phyloP scores from a whole-genome alignment of 64 coral and sea anemone genomes.

The Actinia equina region DNA sequence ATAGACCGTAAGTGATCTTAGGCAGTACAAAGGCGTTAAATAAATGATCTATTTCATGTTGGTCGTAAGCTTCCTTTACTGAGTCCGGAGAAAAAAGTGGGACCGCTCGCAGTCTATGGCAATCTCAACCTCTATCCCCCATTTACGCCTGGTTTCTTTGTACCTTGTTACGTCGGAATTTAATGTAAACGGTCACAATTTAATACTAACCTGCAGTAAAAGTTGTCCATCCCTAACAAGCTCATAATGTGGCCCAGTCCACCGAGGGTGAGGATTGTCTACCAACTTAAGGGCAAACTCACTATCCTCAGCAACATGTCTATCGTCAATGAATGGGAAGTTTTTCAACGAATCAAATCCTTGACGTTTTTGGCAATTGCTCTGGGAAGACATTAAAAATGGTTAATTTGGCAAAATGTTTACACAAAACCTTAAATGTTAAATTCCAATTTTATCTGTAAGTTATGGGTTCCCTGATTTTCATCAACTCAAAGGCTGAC shows the following conservation, averaged over 20 bases:
- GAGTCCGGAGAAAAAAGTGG: too few species aligned
- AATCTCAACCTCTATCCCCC: too few species aligned
- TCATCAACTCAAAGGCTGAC: too few species aligned
- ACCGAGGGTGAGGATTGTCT: not conserved
- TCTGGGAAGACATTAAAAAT: not conserved
- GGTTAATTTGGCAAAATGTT: not conserved
- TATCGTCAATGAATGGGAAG: conserved; percentile 7
- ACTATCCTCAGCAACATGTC: not conserved
- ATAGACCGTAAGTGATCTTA: too few species aligned
- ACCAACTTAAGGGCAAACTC: not conserved
- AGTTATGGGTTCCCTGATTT: too few species aligned
- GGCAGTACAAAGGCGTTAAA: too few species aligned
- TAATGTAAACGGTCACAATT: not conserved
- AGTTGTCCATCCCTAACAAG: not conserved
- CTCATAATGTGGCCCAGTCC: not conserved
- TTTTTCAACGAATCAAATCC: not conserved
- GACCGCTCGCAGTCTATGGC: too few species aligned
- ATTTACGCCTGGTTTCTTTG: not conserved
- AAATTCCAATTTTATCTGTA: too few species aligned
- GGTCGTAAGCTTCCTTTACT: too few species aligned
- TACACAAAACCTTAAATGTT: too few species aligned
- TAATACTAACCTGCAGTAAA: not conserved
- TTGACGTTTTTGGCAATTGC: not conserved
- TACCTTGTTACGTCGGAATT: not conserved
- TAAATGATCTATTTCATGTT: too few species aligned